These are phyloP conservation scores for Acanthoscelides obtectus DNA, from an alignment of 2,888 invertebrate species.

Conservation along the genomic window DNA sequence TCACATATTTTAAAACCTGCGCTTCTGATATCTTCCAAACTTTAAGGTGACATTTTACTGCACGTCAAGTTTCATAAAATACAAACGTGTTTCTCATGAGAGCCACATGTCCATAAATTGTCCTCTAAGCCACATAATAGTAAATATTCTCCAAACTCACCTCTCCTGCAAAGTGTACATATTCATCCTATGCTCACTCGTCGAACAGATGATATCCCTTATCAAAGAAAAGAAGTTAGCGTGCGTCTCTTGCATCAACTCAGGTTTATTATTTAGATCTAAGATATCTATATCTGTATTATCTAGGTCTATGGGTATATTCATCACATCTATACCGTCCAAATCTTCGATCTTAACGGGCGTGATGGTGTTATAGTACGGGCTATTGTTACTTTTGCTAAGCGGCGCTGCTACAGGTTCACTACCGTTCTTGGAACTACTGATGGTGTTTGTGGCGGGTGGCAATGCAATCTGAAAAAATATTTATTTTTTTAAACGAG, in stretches of 20 bases:
- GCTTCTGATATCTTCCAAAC: too few relatives aligned
- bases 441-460: slow-evolving; percentile 8
- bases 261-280: slow-evolving; percentile 51
- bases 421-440: slow-evolving; percentile 7
- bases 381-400: slow-evolving; percentile 23
- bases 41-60: too few relatives aligned
- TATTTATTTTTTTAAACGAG: too few relatives aligned
- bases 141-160: too few relatives aligned
- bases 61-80: too few relatives aligned
- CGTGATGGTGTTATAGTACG: slow-evolving; percentile 36
- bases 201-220: slow-evolving; percentile 81
- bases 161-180: slow-evolving; percentile 70
- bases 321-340: slow-evolving; percentile 70
- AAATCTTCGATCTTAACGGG: slow-evolving; percentile 51
- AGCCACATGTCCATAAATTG: too few relatives aligned
- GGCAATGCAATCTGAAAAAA: slow-evolving; percentile 9
- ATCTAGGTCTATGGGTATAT: slow-evolving; percentile 68
- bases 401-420: slow-evolving; percentile 2
- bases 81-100: too few relatives aligned
- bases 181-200: slow-evolving; percentile 79
- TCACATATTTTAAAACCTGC: too few relatives aligned
- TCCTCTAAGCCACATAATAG: too few relatives aligned
- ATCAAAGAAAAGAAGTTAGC: slow-evolving; percentile 83
- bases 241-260: slow-evolving; percentile 75
- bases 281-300: slow-evolving; percentile 53